Conservation (phyloP, 1,140 invertebrate species). For the Lysiphlebus fabarum region DNA sequence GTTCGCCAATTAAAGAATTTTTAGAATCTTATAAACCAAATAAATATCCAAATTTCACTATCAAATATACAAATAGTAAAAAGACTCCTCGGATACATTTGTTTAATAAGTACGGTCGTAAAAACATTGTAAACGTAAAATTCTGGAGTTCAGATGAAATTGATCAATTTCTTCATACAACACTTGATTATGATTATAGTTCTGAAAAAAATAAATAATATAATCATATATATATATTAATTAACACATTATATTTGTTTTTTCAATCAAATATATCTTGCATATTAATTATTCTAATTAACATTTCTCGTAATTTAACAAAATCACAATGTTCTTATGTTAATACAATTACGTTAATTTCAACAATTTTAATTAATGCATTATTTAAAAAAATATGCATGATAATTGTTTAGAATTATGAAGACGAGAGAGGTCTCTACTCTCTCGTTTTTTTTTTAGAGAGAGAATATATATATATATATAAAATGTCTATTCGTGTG, state of each 20-base stretch:
- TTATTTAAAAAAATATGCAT: too few relatives aligned
- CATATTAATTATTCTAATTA: slow-evolving; percentile 98
- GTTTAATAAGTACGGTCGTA: slow-evolving; percentile 75
- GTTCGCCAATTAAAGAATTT: slow-evolving; percentile 94
- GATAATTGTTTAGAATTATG: too few relatives aligned
- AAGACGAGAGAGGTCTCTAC: too few relatives aligned
- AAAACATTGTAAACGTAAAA: slow-evolving; percentile 87
- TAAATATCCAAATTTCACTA: slow-evolving; percentile 84
- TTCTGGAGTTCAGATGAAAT: slow-evolving; percentile 97
- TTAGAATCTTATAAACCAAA: slow-evolving; percentile 82
- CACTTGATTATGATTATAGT: slow-evolving; percentile 68
- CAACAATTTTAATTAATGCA: too few relatives aligned
- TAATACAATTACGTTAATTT: too few relatives aligned
- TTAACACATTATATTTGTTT: too few relatives aligned
- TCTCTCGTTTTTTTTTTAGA: too few relatives aligned
- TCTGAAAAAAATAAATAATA: too few relatives aligned
- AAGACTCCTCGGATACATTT: slow-evolving; percentile 93
- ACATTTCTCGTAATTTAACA: slow-evolving; percentile 96
- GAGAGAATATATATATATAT: too few relatives aligned
- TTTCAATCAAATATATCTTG: slow-evolving; percentile 97
- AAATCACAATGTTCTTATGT: slow-evolving; percentile 99
- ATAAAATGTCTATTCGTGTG: too few relatives aligned
- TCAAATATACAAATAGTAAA: slow-evolving; percentile 85
- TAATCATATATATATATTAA: too few relatives aligned
- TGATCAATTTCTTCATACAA: slow-evolving; percentile 87